Evolutionary conservation across 2,797 vertebrate species (phyloP).

Genomic region (Arremon aurantiirostris): DNA sequence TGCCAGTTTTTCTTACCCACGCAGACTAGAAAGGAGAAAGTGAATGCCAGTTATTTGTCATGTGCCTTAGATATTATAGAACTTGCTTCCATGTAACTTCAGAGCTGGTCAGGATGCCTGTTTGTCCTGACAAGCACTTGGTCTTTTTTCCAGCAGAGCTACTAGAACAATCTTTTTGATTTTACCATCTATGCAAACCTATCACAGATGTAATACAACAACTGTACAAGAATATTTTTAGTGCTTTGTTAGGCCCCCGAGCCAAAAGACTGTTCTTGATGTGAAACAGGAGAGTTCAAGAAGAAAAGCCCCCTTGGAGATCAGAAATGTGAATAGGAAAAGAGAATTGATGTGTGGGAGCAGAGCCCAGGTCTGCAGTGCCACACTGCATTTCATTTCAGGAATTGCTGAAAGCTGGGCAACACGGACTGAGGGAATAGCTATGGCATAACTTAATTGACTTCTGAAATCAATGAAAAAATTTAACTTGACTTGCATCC

Average conservation of each 20-base stretch:
- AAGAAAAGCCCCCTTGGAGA: not conserved
- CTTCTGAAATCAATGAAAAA: not conserved
- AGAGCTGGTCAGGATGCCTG: not conserved
- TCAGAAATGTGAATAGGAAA: not conserved
- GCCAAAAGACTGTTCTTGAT: not conserved
- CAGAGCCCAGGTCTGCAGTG: not conserved
- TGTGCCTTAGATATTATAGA: not conserved
- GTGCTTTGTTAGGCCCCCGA: not conserved
- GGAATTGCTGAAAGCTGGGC: not conserved
- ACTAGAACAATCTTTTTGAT: not conserved
- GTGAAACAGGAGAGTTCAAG: not conserved
- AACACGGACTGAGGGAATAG: not conserved
- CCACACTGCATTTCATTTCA: not conserved
- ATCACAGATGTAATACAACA: not conserved
- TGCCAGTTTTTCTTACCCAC: not conserved
- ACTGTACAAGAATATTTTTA: not conserved
- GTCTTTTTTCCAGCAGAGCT: not conserved
- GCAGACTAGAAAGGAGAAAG: not conserved
- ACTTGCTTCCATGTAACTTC: not conserved
- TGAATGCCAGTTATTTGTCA: not conserved
- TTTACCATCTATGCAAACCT: not conserved
- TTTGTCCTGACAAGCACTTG: not conserved
- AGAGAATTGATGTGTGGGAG: not conserved
- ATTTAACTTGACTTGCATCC: not conserved
- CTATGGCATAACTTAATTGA: not conserved